Evolutionary conservation across 2,113 vertebrate genomes (phyloP), one percentile per base, ranked within the genome.

Genomic region (Toxostoma redivivum): DNA sequence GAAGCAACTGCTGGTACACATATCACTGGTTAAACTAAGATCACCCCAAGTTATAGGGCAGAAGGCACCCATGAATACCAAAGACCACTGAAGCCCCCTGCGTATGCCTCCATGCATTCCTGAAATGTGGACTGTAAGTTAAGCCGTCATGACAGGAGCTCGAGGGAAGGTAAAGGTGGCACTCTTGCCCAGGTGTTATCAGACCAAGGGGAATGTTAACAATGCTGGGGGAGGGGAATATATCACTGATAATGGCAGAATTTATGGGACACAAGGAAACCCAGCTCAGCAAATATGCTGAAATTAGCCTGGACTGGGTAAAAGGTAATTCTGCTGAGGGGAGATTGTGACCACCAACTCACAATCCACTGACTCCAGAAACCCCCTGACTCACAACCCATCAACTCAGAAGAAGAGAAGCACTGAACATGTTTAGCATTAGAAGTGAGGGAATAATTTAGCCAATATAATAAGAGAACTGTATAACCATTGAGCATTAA

Each of bases 241-340:
- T 33, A 5, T 60, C 18, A 12, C 33, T 45, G 38, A 45, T 33
- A 60, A 60, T 45, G 45, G 62, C 83, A 77, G 54, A 69, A 86
- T 53, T 86, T 37, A 51, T 53, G 33, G 11, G 8, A 27, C 33
- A 27, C 37, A 33, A 33, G 37, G 22, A 69, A 77, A 77, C 33
- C 14, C 18, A 51, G 2, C 22, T 53, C 62, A 60, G 22, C 7
- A 51, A 12, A 8, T 33, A 17, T 44, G 18, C 33, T 69, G 72
- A 77, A 62, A 83, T 54, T 33, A 50, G 11, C 31, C 21, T 0
- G 0, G 11, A 31, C 13, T 0, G 1, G 51, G 7, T 51, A 44
- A 69, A 67, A 51, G 27, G 27, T 51, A 28, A 51, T 51, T 51
- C 50, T 51, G 50, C 50, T 28, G 50, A 27, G 50, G 25, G 50